A percentile compares a stretch with the other conserved stretches of the same genome.
phyloP scores from a whole-genome alignment of 1,140 invertebrate genomes.

The Drosophila kohkoa region DNA sequence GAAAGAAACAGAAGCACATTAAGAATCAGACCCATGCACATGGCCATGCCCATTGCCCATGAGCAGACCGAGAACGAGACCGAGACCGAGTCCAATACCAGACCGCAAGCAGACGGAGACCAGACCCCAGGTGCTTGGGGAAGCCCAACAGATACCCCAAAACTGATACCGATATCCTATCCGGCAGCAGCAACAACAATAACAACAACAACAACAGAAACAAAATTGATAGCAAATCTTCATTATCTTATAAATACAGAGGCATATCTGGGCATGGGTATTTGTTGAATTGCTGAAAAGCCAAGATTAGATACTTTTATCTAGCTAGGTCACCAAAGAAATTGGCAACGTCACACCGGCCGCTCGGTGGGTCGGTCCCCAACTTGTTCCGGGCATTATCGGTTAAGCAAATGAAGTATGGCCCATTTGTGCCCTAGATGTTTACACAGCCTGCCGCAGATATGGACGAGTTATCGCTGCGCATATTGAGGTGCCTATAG shows the following conservation, averaged over 20 bases:
- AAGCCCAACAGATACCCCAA: conserved; percentile 43
- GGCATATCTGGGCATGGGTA: conserved; percentile 49
- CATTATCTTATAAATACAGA: conserved; percentile 84
- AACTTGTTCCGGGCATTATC: conserved; percentile 54
- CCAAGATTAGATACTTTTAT: conserved; percentile 85
- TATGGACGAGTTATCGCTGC: conserved; percentile 39
- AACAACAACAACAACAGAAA: conserved; percentile 31
- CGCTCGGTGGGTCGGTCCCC: no score
- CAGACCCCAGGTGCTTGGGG: conserved; percentile 34
- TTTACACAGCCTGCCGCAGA: conserved; percentile 45
- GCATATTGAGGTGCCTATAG: conserved; percentile 1
- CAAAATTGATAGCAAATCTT: conserved; percentile 84
- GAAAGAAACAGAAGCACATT: conserved; percentile 1
- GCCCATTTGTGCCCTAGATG: conserved; percentile 32
- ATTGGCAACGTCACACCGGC: conserved; percentile 68
- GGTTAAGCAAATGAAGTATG: conserved; percentile 69
- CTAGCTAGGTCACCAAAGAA: conserved; percentile 84
- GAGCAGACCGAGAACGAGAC: conserved; percentile 8
- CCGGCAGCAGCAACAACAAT: conserved; percentile 59
- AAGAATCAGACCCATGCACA: not conserved
- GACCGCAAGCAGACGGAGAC: not conserved
- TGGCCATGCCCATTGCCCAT: no score
- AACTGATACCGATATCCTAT: conserved; percentile 74
- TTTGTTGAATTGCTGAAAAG: conserved; percentile 75
- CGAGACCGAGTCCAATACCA: conserved; percentile 19